Base-by-base conservation (phyloP, 1,140 invertebrate species). In the Dendrolimus kikuchii region DNA sequence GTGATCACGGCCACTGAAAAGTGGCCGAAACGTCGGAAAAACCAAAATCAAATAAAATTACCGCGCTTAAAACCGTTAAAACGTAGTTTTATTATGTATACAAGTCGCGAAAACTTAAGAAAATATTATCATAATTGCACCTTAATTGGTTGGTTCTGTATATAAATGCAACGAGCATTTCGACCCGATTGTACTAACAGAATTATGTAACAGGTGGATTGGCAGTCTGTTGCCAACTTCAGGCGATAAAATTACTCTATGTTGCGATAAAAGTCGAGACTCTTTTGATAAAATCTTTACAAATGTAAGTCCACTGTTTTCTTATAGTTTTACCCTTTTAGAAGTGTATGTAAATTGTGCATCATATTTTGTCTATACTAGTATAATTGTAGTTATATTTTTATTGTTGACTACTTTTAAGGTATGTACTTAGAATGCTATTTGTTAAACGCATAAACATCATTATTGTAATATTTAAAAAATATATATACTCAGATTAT, bases 371-470 rank as follows among this genome's bases (percentile, higher is more conserved):
- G 23, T 23, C 23, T 23, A 23, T 23, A 23, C 23, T 23, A 23
- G 23, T 23, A 23, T 23, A 23, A 66, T 69, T 65, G 65, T 76
- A 76, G 67, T 61, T 62, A 68, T 79, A 73, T 77, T 74, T 75
- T 74, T 72, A 75, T 74, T 81, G 81, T 85, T 85, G 71, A 81
- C 81, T 85, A 85, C 81, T 85, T 85, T 60, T 85, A 85, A 85
- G 81, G 60, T 45, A 62, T 60, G 61, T 63, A 46, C 10, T 48
- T 40, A 38, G 23, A 10, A n/a, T 45, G 43, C 43, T n/a, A n/a
- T 9, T 4, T 9, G 43, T 8, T 8, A 45, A n/a, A 10, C 43
- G n/a, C 23, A 45, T 10, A 10, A 10, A 45, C 43, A 45, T 9
- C 43, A 45, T n/a, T 45, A 45, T 45, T 45, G 23, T 38, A 23